These are phyloP conservation scores for Poliocrania exsul DNA, from an alignment of 2,797 vertebrate genomes.

Conservation along the genomic window DNA sequence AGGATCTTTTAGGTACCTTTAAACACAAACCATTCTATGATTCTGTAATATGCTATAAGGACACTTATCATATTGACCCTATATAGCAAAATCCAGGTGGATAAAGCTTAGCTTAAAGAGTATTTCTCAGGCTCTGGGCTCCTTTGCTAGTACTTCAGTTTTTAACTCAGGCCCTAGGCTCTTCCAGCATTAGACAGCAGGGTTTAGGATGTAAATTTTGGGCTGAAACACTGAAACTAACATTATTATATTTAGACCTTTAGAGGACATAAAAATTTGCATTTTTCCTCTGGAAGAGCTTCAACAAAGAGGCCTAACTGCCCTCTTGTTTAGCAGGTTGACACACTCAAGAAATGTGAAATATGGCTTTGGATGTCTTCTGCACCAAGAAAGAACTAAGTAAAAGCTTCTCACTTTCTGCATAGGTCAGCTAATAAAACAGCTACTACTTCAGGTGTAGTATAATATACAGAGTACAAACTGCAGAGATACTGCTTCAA, in stretches of 20 bases:
- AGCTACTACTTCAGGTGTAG: background rate
- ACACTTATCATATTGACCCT: accelerated
- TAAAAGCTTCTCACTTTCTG: background rate
- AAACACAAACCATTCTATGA: background rate
- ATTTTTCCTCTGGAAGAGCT: background rate
- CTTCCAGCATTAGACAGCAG: background rate
- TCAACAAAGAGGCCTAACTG: background rate
- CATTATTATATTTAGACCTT: background rate
- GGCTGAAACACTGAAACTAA: background rate
- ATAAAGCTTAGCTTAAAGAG: background rate
- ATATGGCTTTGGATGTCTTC: background rate
- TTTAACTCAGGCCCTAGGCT: background rate
- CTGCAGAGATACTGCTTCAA: background rate
- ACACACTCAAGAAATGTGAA: background rate
- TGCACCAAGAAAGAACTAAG: background rate
- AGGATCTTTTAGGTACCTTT: background rate
- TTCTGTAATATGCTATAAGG: background rate
- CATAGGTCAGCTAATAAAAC: background rate
- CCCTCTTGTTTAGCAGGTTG: background rate
- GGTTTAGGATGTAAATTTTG: background rate
- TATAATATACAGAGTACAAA: background rate
- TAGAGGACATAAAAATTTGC: background rate
- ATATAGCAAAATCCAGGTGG: background rate
- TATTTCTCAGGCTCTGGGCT: background rate
- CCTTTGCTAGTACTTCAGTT: background rate